These are phyloP conservation scores for Oreochromis mossambicus DNA, from an alignment of 2,797 vertebrate genomes.

Conservation along the genomic window DNA sequence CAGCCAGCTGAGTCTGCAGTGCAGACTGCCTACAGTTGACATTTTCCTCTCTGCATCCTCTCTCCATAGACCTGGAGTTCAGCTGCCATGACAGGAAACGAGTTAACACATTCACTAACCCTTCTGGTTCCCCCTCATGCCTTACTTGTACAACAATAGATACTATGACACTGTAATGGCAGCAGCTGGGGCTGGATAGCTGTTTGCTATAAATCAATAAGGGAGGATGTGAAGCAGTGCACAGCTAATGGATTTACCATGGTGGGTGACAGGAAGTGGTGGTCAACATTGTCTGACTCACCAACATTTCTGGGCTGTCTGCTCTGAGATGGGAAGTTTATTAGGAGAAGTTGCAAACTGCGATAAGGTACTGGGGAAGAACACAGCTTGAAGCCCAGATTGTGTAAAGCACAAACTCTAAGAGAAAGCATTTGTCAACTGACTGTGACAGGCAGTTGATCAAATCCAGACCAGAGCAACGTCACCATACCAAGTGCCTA, in stretches of 20 bases:
- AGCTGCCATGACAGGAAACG: neutral
- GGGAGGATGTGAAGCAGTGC: constrained; percentile 59
- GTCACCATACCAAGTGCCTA: constrained; percentile 13
- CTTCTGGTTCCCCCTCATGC: neutral
- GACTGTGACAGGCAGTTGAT: constrained; percentile 47
- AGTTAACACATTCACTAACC: constrained; percentile 6
- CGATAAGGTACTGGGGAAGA: neutral
- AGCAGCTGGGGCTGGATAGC: constrained; percentile 26
- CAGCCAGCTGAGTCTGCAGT: constrained; percentile 52
- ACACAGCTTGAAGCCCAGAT: neutral
- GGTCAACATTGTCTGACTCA: constrained; percentile 50
- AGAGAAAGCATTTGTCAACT: constrained; percentile 20
- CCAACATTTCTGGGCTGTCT: constrained; percentile 1
- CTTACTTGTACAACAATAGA: constrained; percentile 1
- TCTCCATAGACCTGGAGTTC: constrained; percentile 1
- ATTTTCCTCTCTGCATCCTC: neutral
- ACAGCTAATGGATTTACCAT: constrained; percentile 67
- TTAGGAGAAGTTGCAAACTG: neutral
- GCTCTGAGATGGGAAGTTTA: constrained; percentile 24
- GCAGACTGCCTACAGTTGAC: constrained; percentile 37
- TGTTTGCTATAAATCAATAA: constrained; percentile 65
- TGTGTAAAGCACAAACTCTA: neutral
- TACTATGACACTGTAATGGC: constrained; percentile 12
- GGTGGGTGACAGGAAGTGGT: constrained; percentile 64
- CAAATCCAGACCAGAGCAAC: constrained; percentile 47